phyloP scores from a whole-genome alignment of 2,113 vertebrate species.

The Phyllopteryx taeniolatus region DNA sequence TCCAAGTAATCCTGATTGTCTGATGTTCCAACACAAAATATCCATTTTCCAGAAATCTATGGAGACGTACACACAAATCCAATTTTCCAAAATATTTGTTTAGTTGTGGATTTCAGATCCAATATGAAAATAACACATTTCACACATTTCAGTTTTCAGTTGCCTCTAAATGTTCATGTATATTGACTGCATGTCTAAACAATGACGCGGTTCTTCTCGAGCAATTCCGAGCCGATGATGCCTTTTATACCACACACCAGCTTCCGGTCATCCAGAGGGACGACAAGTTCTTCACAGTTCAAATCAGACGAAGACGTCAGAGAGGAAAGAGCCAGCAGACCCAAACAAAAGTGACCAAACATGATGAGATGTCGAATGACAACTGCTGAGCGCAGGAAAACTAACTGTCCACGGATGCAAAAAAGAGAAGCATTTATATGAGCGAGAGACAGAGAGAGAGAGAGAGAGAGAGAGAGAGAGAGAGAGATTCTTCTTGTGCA shows the following conservation, averaged over 20 bases:
- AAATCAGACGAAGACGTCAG: constrained; percentile 23
- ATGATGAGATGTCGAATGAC: neutral
- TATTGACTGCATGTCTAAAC: neutral
- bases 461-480: neutral
- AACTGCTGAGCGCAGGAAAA: neutral
- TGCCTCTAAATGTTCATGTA: neutral
- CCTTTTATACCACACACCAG: constrained; percentile 21
- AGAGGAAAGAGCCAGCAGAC: neutral
- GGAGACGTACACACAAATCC: neutral
- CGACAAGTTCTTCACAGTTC: constrained; percentile 36
- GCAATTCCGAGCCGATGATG: neutral
- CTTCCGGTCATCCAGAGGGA: constrained; percentile 27
- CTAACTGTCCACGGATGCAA: neutral
- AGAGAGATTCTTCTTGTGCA: neutral
- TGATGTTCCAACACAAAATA: constrained; percentile 17
- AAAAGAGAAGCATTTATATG: neutral
- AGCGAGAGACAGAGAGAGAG: no score
- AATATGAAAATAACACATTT: neutral
- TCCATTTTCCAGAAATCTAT: constrained; percentile 50
- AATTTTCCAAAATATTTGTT: neutral
- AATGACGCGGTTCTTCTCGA: neutral
- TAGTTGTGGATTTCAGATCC: neutral
- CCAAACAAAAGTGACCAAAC: neutral
- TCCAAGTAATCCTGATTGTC: neutral
- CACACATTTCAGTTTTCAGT: neutral